Conservation (phyloP, 2,113 vertebrate genomes). For the Prochilodus magdalenae region DNA sequence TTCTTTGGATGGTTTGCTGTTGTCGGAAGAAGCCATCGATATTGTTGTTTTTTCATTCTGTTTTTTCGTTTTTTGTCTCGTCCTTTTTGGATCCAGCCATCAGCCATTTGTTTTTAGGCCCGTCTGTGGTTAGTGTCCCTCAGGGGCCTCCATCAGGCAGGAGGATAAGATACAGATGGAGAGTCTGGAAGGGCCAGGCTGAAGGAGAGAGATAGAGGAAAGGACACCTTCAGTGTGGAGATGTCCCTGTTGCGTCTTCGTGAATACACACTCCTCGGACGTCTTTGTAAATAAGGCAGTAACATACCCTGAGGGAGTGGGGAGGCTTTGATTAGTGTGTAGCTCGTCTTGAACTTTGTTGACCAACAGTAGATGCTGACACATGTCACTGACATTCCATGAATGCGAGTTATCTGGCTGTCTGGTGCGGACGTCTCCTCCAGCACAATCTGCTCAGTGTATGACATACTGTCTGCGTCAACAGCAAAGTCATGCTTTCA, state of each 20-base stretch:
- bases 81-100: constrained; percentile 29
- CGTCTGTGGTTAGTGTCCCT: constrained; percentile 37
- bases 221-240: constrained; percentile 3
- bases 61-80: constrained; percentile 12
- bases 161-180: constrained; percentile 53
- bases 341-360: constrained; percentile 5
- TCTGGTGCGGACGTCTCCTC: constrained; percentile 5
- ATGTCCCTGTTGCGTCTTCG: background rate
- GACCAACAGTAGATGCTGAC: background rate
- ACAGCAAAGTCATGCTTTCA: background rate
- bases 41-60: constrained; percentile 28
- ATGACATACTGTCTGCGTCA: background rate
- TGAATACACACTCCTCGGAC: background rate
- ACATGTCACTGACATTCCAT: constrained; percentile 7
- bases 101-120: constrained; percentile 48
- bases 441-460: background rate
- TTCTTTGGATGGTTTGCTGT: constrained; percentile 46
- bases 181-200: constrained; percentile 14
- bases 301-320: background rate
- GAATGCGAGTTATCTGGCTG: constrained; percentile 7
- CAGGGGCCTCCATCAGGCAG: constrained; percentile 26
- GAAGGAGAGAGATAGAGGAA: constrained; percentile 7
- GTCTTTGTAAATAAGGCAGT: background rate
- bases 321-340: background rate
- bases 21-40: constrained; percentile 35